phyloP scores from a whole-genome alignment of 2,797 vertebrate genomes.

The Karalla daura region DNA sequence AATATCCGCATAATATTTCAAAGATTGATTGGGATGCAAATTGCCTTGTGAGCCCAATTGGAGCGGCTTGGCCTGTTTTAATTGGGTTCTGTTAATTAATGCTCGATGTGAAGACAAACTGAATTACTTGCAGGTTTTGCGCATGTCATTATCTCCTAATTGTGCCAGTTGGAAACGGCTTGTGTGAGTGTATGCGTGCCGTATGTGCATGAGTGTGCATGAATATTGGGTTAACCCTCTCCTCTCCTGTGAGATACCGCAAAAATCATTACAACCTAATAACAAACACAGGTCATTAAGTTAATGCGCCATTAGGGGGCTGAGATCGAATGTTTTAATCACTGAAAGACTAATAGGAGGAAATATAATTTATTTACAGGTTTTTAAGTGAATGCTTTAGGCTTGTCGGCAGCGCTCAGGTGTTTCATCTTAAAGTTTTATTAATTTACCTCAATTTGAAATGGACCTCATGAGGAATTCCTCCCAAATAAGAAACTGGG shows the following conservation, averaged over 20 bases:
- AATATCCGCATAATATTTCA: constrained; percentile 72
- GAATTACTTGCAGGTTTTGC: constrained; percentile 74
- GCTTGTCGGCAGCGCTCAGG: constrained; percentile 15
- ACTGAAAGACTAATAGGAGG: constrained; percentile 47
- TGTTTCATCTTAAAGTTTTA: constrained; percentile 49
- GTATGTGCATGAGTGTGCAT: constrained; percentile 5
- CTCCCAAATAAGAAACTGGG: constrained; percentile 1
- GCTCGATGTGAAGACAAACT: constrained; percentile 75
- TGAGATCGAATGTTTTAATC: constrained; percentile 48
- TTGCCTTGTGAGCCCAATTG: constrained; percentile 75
- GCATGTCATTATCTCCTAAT: constrained; percentile 80
- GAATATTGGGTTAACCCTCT: constrained; percentile 55
- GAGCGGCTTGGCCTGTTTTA: constrained; percentile 77
- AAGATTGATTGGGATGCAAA: constrained; percentile 83
- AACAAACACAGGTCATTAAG: constrained; percentile 51
- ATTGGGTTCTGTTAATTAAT: constrained; percentile 84
- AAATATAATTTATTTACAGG: constrained; percentile 51
- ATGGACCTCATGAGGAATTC: constrained; percentile 40
- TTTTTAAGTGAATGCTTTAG: constrained; percentile 30
- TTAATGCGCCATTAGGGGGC: constrained; percentile 54
- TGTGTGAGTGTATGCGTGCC: neutral
- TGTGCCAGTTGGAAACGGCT: constrained; percentile 38
- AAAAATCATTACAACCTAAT: constrained; percentile 40
- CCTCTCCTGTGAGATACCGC: constrained; percentile 1
- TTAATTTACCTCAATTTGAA: constrained; percentile 38